Conservation (phyloP, 2,113 vertebrate species). For the Quiscalus mexicanus region DNA sequence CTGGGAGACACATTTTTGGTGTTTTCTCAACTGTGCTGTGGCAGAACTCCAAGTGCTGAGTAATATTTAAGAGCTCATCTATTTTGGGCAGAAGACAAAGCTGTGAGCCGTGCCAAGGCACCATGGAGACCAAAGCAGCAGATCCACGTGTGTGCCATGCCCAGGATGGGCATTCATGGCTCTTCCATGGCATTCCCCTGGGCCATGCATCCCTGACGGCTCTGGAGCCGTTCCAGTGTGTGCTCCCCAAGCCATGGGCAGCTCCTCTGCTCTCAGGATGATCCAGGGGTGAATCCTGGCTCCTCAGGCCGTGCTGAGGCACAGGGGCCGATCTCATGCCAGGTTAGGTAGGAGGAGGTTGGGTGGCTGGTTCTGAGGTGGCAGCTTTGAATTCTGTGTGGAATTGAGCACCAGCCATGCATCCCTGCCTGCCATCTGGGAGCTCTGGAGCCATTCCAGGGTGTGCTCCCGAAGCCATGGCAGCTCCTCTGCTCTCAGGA, state of each 20-base stretch:
- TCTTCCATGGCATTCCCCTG: not conserved
- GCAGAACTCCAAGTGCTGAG: slow-evolving; percentile 56
- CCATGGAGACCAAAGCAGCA: slow-evolving; percentile 48
- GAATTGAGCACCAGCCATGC: not conserved
- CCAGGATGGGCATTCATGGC: not conserved
- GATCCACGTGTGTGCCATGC: slow-evolving; percentile 9
- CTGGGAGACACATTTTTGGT: slow-evolving; percentile 27
- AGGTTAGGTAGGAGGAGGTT: accelerated
- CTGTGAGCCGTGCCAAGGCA: slow-evolving; percentile 35
- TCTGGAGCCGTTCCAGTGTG: not conserved
- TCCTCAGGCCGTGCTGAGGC: not conserved
- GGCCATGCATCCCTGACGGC: not conserved
- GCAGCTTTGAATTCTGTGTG: not conserved
- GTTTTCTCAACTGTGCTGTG: slow-evolving; percentile 24
- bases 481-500: not conserved
- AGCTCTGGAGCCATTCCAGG: not conserved
- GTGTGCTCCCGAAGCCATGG: not conserved
- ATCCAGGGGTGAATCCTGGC: not conserved
- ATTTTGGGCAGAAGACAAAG: slow-evolving; percentile 48
- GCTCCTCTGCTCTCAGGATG: not conserved
- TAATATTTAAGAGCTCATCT: slow-evolving; percentile 49
- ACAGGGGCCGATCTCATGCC: not conserved
- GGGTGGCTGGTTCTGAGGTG: not conserved
- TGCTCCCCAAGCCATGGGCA: not conserved
- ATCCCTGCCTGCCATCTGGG: not conserved